These are phyloP conservation scores for Stegastes partitus DNA, from an alignment of 2,113 vertebrate genomes.

Conservation along the genomic window DNA sequence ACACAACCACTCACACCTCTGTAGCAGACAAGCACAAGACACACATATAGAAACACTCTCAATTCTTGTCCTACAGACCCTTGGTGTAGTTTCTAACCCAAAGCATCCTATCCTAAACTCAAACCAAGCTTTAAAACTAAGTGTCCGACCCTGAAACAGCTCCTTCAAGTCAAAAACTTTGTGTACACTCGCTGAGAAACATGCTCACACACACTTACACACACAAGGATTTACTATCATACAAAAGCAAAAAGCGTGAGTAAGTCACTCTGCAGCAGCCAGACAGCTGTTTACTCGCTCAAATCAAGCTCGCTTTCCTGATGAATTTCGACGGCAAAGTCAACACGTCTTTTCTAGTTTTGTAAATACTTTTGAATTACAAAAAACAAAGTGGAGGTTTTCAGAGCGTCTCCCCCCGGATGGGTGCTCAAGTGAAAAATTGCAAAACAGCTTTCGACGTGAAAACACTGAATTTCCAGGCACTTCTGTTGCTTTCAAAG, in stretches of 20 bases:
- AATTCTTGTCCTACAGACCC: too few relatives aligned
- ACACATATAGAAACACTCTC: too few relatives aligned
- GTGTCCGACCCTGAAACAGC: neutral
- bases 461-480: neutral
- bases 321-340: neutral
- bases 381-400: neutral
- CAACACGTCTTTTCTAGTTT: neutral
- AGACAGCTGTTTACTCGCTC: neutral
- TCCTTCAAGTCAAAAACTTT: too few relatives aligned
- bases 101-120: too few relatives aligned
- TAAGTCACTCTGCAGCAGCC: neutral
- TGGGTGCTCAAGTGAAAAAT: neutral
- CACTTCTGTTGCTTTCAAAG: neutral
- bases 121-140: too few relatives aligned
- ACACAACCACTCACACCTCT: constrained; percentile 9
- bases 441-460: neutral
- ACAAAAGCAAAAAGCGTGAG: too few relatives aligned
- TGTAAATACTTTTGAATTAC: neutral
- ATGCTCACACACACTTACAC: neutral
- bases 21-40: neutral
- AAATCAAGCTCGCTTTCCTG: neutral
- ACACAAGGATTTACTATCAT: too few relatives aligned
- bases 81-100: too few relatives aligned
- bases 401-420: neutral
- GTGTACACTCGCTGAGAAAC: neutral